Conservation (phyloP, 1,140 invertebrate genomes). For the Pentalonia nigronervosa region DNA sequence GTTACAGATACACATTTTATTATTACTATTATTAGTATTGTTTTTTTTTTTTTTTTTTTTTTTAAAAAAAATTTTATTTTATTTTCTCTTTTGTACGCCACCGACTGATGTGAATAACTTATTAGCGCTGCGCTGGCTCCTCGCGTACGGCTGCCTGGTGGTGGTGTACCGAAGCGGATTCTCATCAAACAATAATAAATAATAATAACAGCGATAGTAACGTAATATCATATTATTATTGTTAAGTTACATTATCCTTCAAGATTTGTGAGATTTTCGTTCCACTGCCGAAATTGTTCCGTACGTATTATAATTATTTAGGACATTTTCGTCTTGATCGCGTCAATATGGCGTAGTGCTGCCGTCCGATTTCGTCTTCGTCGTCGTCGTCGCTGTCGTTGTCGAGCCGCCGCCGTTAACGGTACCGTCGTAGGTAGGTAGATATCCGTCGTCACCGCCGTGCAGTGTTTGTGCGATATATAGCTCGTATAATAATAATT, state of each 20-base stretch:
- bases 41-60: conserved; percentile 27
- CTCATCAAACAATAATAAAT: conserved; percentile 2
- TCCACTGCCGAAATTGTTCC: background rate
- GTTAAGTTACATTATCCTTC: background rate
- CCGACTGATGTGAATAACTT: conserved; percentile 31
- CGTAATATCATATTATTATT: background rate
- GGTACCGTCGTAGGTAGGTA: background rate
- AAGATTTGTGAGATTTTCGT: background rate
- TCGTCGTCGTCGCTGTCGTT: background rate
- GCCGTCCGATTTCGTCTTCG: background rate
- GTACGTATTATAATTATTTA: background rate
- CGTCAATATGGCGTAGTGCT: conserved; percentile 52
- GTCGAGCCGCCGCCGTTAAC: background rate
- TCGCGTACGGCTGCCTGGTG: background rate
- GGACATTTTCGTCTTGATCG: background rate
- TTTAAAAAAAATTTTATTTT: conserved; percentile 8
- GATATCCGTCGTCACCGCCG: background rate
- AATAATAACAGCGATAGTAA: background rate
- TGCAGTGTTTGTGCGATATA: background rate
- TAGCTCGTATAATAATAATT: background rate
- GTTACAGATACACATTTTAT: conserved; percentile 50
- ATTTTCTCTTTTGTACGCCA: conserved; percentile 40
- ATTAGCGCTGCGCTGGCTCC: conserved; percentile 38
- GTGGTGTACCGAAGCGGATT: background rate
- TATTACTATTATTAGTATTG: conserved; percentile 13